phyloP scores from a whole-genome alignment of 2,113 vertebrate genomes.

The Apodemus speciosus region DNA sequence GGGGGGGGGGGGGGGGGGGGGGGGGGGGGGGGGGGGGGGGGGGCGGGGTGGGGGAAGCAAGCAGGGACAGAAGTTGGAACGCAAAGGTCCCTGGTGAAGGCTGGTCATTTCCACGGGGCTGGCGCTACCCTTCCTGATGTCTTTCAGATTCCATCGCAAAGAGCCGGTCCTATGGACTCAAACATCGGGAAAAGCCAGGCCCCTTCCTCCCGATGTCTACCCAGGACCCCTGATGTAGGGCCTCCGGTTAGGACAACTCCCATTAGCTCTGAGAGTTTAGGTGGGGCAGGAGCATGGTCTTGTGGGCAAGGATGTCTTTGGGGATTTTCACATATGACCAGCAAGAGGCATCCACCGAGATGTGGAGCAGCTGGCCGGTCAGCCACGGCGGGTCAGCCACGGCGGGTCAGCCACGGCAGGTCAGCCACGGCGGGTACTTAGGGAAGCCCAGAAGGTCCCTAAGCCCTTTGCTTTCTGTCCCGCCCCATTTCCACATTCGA shows the following conservation, averaged over 20 bases:
- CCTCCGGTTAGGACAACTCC: neutral
- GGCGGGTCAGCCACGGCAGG: too few relatives aligned
- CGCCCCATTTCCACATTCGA: rapidly evolving
- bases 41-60: neutral
- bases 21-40: too few relatives aligned
- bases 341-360: neutral
- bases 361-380: neutral
- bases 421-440: neutral
- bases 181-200: neutral
- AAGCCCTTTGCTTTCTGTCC: neutral
- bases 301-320: neutral
- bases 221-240: neutral
- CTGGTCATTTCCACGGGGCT: neutral
- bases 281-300: neutral
- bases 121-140: neutral
- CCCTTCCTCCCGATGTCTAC: too few relatives aligned
- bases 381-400: too few relatives aligned
- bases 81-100: neutral
- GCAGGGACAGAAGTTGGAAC: neutral
- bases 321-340: neutral
- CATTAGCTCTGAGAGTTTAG: neutral
- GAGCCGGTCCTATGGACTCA: neutral
- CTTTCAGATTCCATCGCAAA: neutral
- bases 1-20: too few relatives aligned
- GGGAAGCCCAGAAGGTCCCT: neutral